These are phyloP conservation scores for Cotesia typhae DNA, from an alignment of 1,140 invertebrate species.

Conservation along the genomic window DNA sequence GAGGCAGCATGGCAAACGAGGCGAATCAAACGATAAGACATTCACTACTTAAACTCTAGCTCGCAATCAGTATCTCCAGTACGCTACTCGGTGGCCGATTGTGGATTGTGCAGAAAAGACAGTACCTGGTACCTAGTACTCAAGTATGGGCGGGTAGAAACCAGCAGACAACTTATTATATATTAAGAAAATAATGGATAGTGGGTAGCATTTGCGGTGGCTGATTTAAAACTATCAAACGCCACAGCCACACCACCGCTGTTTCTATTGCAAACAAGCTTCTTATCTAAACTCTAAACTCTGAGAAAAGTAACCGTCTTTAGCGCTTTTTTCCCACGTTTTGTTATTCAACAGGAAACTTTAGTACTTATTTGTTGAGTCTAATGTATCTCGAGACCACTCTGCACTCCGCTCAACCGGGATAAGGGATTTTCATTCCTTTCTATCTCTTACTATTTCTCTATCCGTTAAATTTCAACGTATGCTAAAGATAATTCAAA, in stretches of 20 bases:
- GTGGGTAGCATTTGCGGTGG: background rate
- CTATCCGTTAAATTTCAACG: slow-evolving; percentile 2
- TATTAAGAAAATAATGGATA: slow-evolving; percentile 10
- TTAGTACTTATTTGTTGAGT: background rate
- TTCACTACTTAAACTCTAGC: slow-evolving; percentile 36
- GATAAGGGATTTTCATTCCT: slow-evolving; percentile 21
- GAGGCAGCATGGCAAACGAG: slow-evolving; percentile 50
- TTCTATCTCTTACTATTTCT: background rate
- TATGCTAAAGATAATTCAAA: slow-evolving; percentile 41
- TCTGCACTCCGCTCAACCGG: no score
- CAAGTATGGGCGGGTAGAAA: slow-evolving; percentile 4
- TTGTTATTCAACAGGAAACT: slow-evolving; percentile 42
- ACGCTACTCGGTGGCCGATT: slow-evolving; percentile 18
- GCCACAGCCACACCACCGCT: slow-evolving; percentile 3
- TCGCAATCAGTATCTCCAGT: slow-evolving; percentile 34
- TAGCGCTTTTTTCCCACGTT: slow-evolving; percentile 54
- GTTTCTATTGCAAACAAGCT: slow-evolving; percentile 54
- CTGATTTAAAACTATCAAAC: no score
- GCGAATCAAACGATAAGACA: slow-evolving; percentile 57
- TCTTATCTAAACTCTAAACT: slow-evolving; percentile 49
- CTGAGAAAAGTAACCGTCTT: slow-evolving; percentile 48
- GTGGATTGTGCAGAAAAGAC: background rate
- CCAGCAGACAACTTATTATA: background rate
- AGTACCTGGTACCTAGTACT: no score
- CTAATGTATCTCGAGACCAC: background rate